These are phyloP conservation scores for Dione vanillae DNA, from an alignment of 2,888 invertebrate species.

Conservation along the genomic window DNA sequence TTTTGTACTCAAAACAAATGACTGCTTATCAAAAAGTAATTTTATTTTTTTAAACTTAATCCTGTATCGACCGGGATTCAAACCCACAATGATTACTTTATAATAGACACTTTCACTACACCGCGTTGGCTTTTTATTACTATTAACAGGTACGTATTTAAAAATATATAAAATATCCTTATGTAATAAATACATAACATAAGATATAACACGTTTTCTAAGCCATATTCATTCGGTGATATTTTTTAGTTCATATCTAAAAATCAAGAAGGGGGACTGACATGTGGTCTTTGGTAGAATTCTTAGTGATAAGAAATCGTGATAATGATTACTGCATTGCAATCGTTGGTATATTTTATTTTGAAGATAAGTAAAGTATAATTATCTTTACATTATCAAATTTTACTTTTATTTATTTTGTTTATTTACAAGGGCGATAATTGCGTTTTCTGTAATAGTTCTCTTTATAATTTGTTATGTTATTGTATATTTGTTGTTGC, in stretches of 20 bases:
- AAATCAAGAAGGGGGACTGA: background rate
- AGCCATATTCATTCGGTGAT: background rate
- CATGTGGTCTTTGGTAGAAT: constrained; percentile 7
- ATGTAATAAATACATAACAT: constrained; percentile 13
- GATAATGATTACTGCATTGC: background rate
- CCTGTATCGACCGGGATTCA: too few species aligned
- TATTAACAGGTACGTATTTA: too few species aligned
- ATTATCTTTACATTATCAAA: background rate
- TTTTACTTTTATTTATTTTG: constrained; percentile 2
- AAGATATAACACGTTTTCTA: background rate
- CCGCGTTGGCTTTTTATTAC: too few species aligned
- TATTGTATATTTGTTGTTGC: background rate
- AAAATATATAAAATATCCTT: background rate
- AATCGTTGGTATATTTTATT: background rate
- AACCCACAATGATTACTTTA: too few species aligned
- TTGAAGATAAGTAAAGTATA: background rate
- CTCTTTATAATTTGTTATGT: background rate
- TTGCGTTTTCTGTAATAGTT: background rate
- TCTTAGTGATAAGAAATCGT: constrained; percentile 3
- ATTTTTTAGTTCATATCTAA: background rate
- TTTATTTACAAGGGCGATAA: background rate
- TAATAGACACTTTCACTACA: too few species aligned
- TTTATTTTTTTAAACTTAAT: too few species aligned
- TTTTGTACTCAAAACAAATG: background rate
- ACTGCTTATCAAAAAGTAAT: background rate